phyloP scores from a whole-genome alignment of 2,888 invertebrate species.

The Nebria salina region DNA sequence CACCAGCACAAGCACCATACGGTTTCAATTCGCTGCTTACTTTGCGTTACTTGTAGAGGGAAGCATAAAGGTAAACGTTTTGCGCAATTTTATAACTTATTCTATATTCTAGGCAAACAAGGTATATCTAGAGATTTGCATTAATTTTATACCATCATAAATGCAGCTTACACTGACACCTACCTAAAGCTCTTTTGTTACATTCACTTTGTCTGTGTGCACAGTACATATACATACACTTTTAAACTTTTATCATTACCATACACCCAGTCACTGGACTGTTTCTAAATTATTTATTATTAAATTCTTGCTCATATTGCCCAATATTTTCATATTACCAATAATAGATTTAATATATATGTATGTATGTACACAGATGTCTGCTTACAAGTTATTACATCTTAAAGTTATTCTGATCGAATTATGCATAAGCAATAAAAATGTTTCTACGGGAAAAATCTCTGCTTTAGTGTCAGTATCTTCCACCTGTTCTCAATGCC shows the following conservation, averaged over 20 bases:
- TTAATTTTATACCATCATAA: constrained; percentile 63
- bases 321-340: no score
- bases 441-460: constrained; percentile 48
- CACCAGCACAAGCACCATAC: not conserved
- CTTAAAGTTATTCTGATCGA: constrained; percentile 18
- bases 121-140: constrained; percentile 62
- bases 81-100: constrained; percentile 48
- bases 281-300: not conserved
- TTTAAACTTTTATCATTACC: not conserved
- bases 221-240: not conserved
- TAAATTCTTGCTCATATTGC: no score
- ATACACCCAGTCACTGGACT: not conserved
- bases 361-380: not conserved
- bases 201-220: not conserved
- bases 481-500: constrained; percentile 57
- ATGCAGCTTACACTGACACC: constrained; percentile 54
- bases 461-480: constrained; percentile 57
- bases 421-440: constrained; percentile 45
- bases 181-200: constrained; percentile 23
- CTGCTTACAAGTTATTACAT: not conserved
- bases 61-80: constrained; percentile 56
- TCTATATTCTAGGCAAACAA: constrained; percentile 49
- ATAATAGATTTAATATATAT: no score
- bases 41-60: not conserved
- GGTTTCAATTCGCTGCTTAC: not conserved